These are phyloP conservation scores for Thereva nobilitata DNA, from an alignment of 2,888 invertebrate species.

Conservation along the genomic window DNA sequence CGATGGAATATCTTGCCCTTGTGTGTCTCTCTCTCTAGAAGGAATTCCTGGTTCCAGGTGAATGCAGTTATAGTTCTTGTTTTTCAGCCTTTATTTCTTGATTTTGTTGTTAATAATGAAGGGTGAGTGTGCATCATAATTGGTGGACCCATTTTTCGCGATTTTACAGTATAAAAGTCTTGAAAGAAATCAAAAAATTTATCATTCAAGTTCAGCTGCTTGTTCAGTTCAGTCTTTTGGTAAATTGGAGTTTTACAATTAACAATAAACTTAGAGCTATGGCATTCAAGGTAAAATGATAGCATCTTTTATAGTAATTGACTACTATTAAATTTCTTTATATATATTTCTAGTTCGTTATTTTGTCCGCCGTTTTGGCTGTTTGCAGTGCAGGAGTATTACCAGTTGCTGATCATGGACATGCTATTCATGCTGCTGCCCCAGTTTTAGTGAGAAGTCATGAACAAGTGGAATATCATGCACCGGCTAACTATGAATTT, in stretches of 20 bases:
- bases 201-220: conserved; percentile 14
- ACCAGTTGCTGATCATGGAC: not conserved
- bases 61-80: too few relatives aligned
- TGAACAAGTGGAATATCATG: conserved; percentile 38
- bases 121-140: too few relatives aligned
- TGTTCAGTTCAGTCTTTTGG: conserved; percentile 4
- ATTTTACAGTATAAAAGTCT: too few relatives aligned
- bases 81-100: too few relatives aligned
- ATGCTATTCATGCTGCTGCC: not conserved
- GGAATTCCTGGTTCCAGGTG: too few relatives aligned
- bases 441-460: conserved; percentile 11
- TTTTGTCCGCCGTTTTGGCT: not conserved
- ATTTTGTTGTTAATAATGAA: too few relatives aligned
- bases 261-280: conserved; percentile 5
- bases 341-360: not conserved
- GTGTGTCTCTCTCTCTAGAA: too few relatives aligned
- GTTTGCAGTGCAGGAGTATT: conserved; percentile 7
- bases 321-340: not conserved
- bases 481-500: conserved; percentile 55
- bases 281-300: conserved; percentile 21
- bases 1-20: too few relatives aligned
- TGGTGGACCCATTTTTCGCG: too few relatives aligned
- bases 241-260: not conserved
- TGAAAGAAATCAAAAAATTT: not conserved
- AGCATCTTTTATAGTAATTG: not conserved